Evolutionary conservation across 2,888 invertebrate species (phyloP).

Genomic region (Pandemis corylana): DNA sequence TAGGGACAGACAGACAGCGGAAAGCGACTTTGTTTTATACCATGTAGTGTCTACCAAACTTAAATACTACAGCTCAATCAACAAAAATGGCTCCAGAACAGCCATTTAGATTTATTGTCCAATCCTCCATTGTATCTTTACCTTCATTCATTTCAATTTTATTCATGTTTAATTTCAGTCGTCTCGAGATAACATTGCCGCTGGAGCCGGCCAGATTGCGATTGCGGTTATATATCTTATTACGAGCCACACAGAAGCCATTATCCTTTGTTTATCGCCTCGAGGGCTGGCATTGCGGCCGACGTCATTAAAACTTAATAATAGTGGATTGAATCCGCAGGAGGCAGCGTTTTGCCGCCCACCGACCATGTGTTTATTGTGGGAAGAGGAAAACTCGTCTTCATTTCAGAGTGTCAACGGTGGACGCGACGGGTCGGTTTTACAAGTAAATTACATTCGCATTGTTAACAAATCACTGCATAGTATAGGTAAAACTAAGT

Average conservation of each 20-base stretch:
- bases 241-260: conserved; percentile 65
- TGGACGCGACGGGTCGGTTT: conserved; percentile 14
- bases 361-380: conserved; percentile 60
- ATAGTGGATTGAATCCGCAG: conserved; percentile 70
- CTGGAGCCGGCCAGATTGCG: conserved; percentile 52
- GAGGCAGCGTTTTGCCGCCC: conserved; percentile 57
- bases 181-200: conserved; percentile 58
- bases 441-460: conserved; percentile 19
- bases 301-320: conserved; percentile 81
- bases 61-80: background rate
- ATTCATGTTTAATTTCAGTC: conserved; percentile 63
- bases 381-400: conserved; percentile 49
- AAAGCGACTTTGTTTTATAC: no score
- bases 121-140: conserved; percentile 37
- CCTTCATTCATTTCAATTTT: conserved; percentile 51
- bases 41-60: background rate
- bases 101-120: conserved; percentile 29
- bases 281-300: conserved; percentile 62
- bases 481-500: background rate
- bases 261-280: conserved; percentile 76
- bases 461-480: conserved; percentile 1
- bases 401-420: conserved; percentile 43
- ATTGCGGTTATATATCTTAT: conserved; percentile 72
- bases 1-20: no score
- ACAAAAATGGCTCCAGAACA: background rate